Conservation (phyloP, 2,888 invertebrate species). For the Tholera decimalis region DNA sequence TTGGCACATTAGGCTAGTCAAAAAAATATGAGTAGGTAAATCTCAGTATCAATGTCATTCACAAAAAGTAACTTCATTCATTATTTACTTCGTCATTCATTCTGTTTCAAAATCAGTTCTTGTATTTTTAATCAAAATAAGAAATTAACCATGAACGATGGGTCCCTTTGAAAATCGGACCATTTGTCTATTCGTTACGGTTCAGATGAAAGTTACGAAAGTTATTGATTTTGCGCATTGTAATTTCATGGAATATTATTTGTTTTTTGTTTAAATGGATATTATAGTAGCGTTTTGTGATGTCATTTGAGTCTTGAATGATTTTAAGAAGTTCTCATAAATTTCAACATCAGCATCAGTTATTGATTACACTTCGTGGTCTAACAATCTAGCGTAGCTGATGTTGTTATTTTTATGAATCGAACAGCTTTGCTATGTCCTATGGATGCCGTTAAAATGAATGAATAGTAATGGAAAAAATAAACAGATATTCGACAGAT, state of each 20-base stretch:
- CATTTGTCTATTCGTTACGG: constrained; percentile 62
- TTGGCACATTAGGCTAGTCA: too few relatives aligned
- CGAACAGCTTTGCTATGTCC: not conserved
- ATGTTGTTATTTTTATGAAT: constrained; percentile 35
- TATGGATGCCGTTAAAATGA: not conserved
- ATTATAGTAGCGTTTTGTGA: constrained; percentile 30
- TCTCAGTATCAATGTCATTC: constrained; percentile 26
- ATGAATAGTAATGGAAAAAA: too few relatives aligned
- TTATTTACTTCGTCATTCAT: constrained; percentile 39
- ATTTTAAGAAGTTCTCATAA: constrained; percentile 40
- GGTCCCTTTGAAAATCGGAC: constrained; percentile 59
- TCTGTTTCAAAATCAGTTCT: constrained; percentile 38
- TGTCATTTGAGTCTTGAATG: constrained; percentile 35
- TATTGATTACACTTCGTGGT: constrained; percentile 26
- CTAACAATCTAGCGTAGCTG: constrained; percentile 5
- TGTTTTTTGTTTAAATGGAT: constrained; percentile 45
- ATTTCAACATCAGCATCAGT: constrained; percentile 16
- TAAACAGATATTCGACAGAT: too few relatives aligned
- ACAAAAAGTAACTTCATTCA: constrained; percentile 47
- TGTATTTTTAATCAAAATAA: constrained; percentile 52
- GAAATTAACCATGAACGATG: constrained; percentile 60
- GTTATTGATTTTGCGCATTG: constrained; percentile 63
- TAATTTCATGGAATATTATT: constrained; percentile 64
- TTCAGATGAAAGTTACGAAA: constrained; percentile 52
- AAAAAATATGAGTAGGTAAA: not conserved